These are phyloP conservation scores for Drosophila kanekoi DNA, from an alignment of 2,888 invertebrate species.

Conservation along the genomic window DNA sequence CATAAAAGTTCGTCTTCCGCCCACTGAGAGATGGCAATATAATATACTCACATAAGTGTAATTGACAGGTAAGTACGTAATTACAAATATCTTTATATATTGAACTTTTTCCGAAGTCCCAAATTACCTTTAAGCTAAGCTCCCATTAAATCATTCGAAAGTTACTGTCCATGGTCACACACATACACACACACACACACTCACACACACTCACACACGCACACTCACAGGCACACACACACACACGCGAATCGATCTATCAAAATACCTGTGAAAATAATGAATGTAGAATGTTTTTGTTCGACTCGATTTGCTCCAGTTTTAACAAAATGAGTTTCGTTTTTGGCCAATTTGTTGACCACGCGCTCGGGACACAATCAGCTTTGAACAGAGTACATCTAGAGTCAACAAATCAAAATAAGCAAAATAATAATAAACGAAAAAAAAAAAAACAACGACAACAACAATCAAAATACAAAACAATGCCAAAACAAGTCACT, in stretches of 20 bases:
- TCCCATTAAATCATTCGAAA: background rate
- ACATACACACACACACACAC: slow-evolving; percentile 2
- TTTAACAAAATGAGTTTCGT: slow-evolving; percentile 45
- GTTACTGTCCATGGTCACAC: slow-evolving; percentile 14
- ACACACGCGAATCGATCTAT: slow-evolving; percentile 2
- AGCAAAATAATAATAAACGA: slow-evolving; percentile 43
- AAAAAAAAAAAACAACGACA: slow-evolving; percentile 11
- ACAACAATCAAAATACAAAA: slow-evolving; percentile 10
- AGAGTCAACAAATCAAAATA: slow-evolving; percentile 38
- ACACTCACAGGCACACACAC: slow-evolving; percentile 15
- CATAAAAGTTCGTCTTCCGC: no score
- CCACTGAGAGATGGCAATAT: no score
- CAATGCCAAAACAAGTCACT: slow-evolving; percentile 12
- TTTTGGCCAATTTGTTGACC: slow-evolving; percentile 49
- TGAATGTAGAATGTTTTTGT: slow-evolving; percentile 42
- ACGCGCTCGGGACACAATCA: slow-evolving; percentile 33
- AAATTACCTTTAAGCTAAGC: background rate
- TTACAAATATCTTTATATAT: no score
- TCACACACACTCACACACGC: slow-evolving; percentile 9
- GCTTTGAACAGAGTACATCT: slow-evolving; percentile 29
- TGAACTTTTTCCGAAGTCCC: no score
- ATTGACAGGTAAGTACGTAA: no score
- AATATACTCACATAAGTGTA: no score
- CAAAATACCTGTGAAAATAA: slow-evolving; percentile 27
- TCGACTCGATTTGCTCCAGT: slow-evolving; percentile 55